phyloP scores from a whole-genome alignment of 2,888 invertebrate genomes.

The Sepioteuthis lessoniana region DNA sequence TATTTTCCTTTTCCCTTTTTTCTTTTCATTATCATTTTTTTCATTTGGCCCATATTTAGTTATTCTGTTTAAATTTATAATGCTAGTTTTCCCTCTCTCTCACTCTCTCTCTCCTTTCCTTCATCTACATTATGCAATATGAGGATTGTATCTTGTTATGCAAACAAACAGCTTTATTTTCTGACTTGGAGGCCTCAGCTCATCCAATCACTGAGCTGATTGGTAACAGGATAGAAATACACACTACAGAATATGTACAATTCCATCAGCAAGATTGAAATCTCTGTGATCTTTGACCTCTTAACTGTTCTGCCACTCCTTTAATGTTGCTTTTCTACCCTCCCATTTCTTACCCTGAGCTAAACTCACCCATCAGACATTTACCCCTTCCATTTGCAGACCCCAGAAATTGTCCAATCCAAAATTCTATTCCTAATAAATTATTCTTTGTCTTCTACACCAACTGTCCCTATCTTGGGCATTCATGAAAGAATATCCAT shows the following conservation, averaged over 20 bases:
- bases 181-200: neutral
- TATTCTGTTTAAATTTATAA: too few relatives aligned
- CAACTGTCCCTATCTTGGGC: neutral
- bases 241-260: neutral
- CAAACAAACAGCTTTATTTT: neutral
- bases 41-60: too few relatives aligned
- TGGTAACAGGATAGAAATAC: neutral
- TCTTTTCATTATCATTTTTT: too few relatives aligned
- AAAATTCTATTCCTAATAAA: neutral
- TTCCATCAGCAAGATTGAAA: neutral
- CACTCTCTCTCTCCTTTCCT: too few relatives aligned
- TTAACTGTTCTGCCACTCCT: neutral
- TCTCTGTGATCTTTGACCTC: neutral
- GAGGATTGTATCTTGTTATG: neutral
- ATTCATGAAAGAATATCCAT: neutral
- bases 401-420: neutral
- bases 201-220: neutral
- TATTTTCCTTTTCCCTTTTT: too few relatives aligned
- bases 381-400: neutral
- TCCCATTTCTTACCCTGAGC: neutral
- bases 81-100: too few relatives aligned
- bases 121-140: neutral
- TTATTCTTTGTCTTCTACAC: neutral
- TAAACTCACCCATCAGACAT: neutral
- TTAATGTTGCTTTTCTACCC: neutral